phyloP scores from a whole-genome alignment of 1,140 invertebrate genomes.

The Sweltsa coloradensis region DNA sequence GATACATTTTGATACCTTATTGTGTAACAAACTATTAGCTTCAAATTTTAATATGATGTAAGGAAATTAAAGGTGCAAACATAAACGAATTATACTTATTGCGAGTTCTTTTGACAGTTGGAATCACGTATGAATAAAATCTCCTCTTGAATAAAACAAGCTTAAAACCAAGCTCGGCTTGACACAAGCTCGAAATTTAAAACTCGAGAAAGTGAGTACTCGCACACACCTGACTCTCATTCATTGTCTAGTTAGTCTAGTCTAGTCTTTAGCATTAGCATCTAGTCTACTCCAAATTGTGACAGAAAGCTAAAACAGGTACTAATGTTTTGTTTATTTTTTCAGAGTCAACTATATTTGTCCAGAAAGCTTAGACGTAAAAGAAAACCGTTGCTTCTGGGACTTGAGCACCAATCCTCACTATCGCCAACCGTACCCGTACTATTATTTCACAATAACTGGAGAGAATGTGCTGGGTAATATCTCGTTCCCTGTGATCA shows the following conservation, averaged over 20 bases:
- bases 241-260: background rate
- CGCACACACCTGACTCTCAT: background rate
- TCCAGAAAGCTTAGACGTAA: conserved; percentile 13
- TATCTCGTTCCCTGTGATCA: conserved; percentile 29
- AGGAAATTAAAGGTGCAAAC: too few relatives aligned
- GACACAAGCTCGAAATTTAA: background rate
- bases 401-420: conserved; percentile 36
- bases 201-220: background rate
- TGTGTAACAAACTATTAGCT: too few relatives aligned
- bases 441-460: conserved; percentile 39
- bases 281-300: background rate
- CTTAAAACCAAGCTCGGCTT: background rate
- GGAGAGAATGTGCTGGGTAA: conserved; percentile 41
- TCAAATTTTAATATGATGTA: too few relatives aligned
- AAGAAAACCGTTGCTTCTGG: conserved; percentile 37
- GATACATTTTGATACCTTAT: too few relatives aligned
- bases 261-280: background rate
- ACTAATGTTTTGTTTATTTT: conserved; percentile 2
- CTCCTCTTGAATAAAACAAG: too few relatives aligned
- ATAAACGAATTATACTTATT: too few relatives aligned
- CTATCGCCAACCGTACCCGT: conserved; percentile 44
- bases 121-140: too few relatives aligned
- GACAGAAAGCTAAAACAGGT: background rate
- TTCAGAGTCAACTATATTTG: conserved; percentile 12
- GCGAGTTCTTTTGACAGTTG: too few relatives aligned